Percentiles rank a stretch among this genome's conserved stretches.
Evolutionary conservation across 2,797 vertebrate species (phyloP).

Genomic region (Rhinophrynus dorsalis): DNA sequence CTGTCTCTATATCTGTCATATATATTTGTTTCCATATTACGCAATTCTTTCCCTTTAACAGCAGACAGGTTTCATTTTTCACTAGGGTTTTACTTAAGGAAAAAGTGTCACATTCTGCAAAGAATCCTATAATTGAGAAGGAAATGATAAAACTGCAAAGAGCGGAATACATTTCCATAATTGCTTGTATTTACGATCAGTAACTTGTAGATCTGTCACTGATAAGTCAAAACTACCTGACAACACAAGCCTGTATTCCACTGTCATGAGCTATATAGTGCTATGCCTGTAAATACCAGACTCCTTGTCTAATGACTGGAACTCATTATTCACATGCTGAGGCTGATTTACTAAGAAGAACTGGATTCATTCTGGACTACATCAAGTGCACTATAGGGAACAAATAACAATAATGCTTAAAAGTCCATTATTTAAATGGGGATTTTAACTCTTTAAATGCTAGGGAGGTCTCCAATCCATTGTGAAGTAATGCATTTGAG

Average conservation of each 20-base stretch:
- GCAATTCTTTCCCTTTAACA: too few relatives aligned
- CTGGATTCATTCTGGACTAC: too few relatives aligned
- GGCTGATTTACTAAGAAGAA: too few relatives aligned
- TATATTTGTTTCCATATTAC: neutral
- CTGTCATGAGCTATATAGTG: constrained; percentile 6
- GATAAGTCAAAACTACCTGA: constrained; percentile 23
- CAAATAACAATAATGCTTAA: too few relatives aligned
- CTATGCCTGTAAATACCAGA: constrained; percentile 11
- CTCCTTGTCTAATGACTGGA: neutral
- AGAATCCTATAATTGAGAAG: neutral
- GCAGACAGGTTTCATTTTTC: neutral
- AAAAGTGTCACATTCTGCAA: neutral
- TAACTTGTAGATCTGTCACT: constrained; percentile 11
- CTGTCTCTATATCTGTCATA: too few relatives aligned
- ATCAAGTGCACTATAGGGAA: too few relatives aligned
- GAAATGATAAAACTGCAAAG: constrained; percentile 10
- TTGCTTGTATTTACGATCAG: constrained; percentile 29
- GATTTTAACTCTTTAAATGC: too few relatives aligned
- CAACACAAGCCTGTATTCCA: neutral
- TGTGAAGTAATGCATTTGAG: too few relatives aligned
- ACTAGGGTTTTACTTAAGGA: neutral
- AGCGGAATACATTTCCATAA: constrained; percentile 20
- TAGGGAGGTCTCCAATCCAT: too few relatives aligned
- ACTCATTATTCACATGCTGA: constrained; percentile 17
- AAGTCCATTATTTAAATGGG: too few relatives aligned